phyloP scores from a whole-genome alignment of 2,888 invertebrate genomes.

The Ceriagrion tenellum region DNA sequence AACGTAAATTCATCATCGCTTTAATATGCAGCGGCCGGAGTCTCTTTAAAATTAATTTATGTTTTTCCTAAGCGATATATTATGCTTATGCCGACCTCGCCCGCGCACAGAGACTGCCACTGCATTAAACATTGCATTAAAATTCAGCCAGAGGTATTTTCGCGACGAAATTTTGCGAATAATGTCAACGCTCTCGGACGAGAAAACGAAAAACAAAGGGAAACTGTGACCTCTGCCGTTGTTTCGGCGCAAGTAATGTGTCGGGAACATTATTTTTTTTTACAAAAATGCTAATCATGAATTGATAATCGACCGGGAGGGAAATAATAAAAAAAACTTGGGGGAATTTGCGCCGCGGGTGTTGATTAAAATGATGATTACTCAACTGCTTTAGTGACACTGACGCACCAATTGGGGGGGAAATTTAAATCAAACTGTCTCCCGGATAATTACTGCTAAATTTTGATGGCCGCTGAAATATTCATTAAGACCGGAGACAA shows the following conservation, averaged over 20 bases:
- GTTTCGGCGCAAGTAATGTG: neutral
- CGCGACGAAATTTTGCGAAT: neutral
- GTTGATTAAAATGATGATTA: slow-evolving; percentile 39
- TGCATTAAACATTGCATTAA: slow-evolving; percentile 31
- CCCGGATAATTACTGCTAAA: slow-evolving; percentile 6
- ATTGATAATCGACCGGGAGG: neutral
- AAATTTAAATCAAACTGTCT: slow-evolving; percentile 15
- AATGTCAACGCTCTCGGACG: neutral
- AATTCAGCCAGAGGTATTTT: neutral
- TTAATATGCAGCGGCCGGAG: neutral
- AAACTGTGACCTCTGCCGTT: neutral
- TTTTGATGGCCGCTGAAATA: slow-evolving; percentile 2
- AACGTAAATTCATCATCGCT: neutral
- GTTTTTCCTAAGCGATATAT: neutral
- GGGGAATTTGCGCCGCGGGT: slow-evolving; percentile 2
- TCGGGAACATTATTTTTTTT: neutral
- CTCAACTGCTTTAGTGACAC: slow-evolving; percentile 31
- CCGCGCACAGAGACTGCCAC: neutral
- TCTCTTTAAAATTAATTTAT: slow-evolving; percentile 37
- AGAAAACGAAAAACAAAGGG: neutral
- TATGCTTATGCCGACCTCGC: neutral
- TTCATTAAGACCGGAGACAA: neutral
- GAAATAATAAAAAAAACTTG: neutral
- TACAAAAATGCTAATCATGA: slow-evolving; percentile 26
- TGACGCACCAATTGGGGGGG: neutral